These are phyloP conservation scores for Cryptoprocta ferox DNA, from an alignment of 2,797 vertebrate species.

Conservation along the genomic window DNA sequence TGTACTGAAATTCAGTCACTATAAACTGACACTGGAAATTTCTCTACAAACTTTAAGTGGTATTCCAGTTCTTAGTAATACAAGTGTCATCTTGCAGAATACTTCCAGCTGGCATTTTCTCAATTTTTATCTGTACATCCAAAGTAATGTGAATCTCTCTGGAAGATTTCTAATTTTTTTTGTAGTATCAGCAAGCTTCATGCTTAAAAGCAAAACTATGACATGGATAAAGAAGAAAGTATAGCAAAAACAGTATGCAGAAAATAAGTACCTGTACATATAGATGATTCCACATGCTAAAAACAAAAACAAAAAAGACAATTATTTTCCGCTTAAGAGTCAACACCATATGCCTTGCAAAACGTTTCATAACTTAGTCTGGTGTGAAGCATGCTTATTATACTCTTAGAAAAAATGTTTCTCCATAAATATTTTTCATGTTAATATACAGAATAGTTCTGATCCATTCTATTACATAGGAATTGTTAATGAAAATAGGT, in stretches of 20 bases:
- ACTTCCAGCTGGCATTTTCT: neutral
- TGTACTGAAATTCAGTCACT: constrained; percentile 29
- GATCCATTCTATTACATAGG: neutral
- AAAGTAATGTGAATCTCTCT: constrained; percentile 26
- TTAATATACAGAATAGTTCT: neutral
- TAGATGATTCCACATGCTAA: constrained; percentile 91
- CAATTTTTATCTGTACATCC: neutral
- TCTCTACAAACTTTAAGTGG: neutral
- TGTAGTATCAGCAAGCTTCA: neutral
- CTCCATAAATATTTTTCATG: neutral
- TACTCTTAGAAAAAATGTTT: neutral
- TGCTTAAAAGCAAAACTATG: constrained; percentile 51
- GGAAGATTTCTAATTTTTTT: neutral
- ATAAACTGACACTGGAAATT: constrained; percentile 9
- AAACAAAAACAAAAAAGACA: constrained; percentile 65
- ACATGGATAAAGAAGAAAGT: constrained; percentile 29
- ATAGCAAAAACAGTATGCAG: constrained; percentile 41
- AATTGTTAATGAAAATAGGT: constrained; percentile 16
- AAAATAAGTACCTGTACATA: constrained; percentile 90
- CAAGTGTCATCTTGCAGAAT: neutral
- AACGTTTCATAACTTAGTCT: neutral
- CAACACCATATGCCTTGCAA: neutral
- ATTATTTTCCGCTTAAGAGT: constrained; percentile 25
- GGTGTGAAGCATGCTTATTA: neutral
- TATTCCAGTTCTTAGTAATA: neutral